These are phyloP conservation scores for Noctua janthina DNA, from an alignment of 2,888 invertebrate species.

Conservation along the genomic window DNA sequence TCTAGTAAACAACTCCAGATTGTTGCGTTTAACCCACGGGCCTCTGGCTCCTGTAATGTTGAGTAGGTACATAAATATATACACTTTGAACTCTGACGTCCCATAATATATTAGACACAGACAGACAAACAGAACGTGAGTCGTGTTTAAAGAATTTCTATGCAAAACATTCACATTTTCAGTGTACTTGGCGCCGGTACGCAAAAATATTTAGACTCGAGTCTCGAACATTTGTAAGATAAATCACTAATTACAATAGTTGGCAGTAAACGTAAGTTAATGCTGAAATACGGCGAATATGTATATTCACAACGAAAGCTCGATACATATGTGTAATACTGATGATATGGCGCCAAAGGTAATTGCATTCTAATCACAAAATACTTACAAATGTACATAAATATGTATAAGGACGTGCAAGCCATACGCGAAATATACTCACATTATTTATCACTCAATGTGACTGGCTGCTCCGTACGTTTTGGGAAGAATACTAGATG, in stretches of 20 bases:
- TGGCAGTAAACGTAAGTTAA: conserved; percentile 33
- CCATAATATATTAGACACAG: conserved; percentile 28
- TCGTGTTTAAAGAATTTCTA: conserved; percentile 43
- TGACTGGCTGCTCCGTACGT: conserved; percentile 54
- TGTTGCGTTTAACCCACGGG: neutral
- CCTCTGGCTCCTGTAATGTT: conserved; percentile 25
- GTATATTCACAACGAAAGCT: conserved; percentile 53
- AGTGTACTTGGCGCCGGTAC: conserved; percentile 23
- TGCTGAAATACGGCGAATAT: conserved; percentile 35
- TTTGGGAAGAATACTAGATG: conserved; percentile 23
- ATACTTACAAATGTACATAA: conserved; percentile 66
- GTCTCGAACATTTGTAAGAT: conserved; percentile 33
- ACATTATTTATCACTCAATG: conserved; percentile 68
- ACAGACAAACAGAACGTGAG: conserved; percentile 30
- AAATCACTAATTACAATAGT: conserved; percentile 42
- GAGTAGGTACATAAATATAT: conserved; percentile 18
- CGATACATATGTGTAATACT: conserved; percentile 43
- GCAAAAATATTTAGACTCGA: conserved; percentile 47
- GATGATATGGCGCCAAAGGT: conserved; percentile 64
- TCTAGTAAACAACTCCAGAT: conserved; percentile 17
- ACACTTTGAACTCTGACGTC: conserved; percentile 42
- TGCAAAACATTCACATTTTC: conserved; percentile 35
- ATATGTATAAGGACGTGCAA: conserved; percentile 64
- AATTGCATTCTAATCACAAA: conserved; percentile 68
- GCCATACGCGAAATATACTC: conserved; percentile 55